Evolutionary conservation across 2,888 invertebrate genomes (phyloP).

Genomic region (Thelaira solivaga): DNA sequence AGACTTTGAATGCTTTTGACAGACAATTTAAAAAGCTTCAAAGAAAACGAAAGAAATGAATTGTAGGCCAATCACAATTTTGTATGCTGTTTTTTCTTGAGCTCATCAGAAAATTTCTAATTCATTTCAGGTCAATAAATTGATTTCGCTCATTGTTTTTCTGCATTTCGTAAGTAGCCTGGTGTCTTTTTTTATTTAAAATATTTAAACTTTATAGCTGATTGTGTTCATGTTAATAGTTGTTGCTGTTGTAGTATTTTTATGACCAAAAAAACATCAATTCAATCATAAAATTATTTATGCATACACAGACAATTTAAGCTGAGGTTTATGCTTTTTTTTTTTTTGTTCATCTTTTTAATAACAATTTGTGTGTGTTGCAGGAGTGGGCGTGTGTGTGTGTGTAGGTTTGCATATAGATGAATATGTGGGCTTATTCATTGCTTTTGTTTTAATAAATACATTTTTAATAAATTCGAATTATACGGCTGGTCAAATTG

Average conservation of each 20-base stretch:
- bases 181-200: not conserved
- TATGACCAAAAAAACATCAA: slow-evolving; percentile 56
- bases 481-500: slow-evolving; percentile 6
- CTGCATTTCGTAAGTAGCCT: not conserved
- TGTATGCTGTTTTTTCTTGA: no score
- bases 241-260: slow-evolving; percentile 31
- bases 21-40: no score
- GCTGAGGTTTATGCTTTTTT: slow-evolving; percentile 45
- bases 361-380: not conserved
- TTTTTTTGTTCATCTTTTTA: slow-evolving; percentile 23
- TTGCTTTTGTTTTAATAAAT: slow-evolving; percentile 39
- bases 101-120: no score
- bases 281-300: slow-evolving; percentile 62
- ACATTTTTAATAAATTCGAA: slow-evolving; percentile 38
- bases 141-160: not conserved
- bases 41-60: no score
- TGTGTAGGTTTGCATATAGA: not conserved
- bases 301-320: slow-evolving; percentile 54
- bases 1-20: no score
- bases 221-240: not conserved
- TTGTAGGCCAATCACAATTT: no score
- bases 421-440: not conserved
- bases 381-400: not conserved
- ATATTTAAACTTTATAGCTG: slow-evolving; percentile 18
- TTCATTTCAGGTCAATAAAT: no score